Conservation (phyloP, 64 coral and sea anemone genomes). For the Actinia equina region DNA sequence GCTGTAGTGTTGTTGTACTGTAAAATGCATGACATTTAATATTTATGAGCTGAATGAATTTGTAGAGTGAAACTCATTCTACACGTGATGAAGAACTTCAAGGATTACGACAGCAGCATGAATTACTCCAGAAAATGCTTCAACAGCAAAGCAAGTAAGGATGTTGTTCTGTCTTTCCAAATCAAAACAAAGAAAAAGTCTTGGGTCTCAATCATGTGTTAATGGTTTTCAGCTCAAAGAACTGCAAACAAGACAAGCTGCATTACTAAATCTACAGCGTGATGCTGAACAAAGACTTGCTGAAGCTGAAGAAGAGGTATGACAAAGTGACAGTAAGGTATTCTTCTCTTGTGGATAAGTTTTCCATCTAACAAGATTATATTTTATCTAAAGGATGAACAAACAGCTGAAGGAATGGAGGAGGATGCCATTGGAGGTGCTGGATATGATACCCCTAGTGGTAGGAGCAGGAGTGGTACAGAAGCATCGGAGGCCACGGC, state of each 20-base stretch:
- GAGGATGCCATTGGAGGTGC: slow-evolving; percentile 27
- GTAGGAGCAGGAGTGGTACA: slow-evolving; percentile 46
- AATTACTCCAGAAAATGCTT: slow-evolving; percentile 84
- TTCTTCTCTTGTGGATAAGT: background rate
- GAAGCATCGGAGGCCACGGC: slow-evolving; percentile 27
- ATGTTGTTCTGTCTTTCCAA: background rate
- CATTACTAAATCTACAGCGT: slow-evolving; percentile 81
- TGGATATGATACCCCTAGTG: slow-evolving; percentile 27
- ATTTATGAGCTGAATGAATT: background rate
- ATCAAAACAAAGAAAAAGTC: background rate
- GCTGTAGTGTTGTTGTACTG: too few species aligned
- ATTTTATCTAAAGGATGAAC: background rate
- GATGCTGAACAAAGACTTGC: slow-evolving; percentile 86
- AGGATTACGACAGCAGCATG: slow-evolving; percentile 89
- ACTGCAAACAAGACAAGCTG: slow-evolving; percentile 79
- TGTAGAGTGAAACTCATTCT: slow-evolving; percentile 83
- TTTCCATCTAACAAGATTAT: background rate
- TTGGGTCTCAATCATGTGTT: background rate
- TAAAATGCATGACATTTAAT: too few species aligned
- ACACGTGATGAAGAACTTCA: slow-evolving; percentile 92
- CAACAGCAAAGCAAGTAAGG: slow-evolving; percentile 91
- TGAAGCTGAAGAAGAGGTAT: slow-evolving; percentile 96
- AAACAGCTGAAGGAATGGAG: slow-evolving; percentile 6
- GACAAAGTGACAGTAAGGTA: background rate
- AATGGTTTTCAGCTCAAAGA: slow-evolving; percentile 76